Evolutionary conservation across 2,888 invertebrate species (phyloP).

Genomic region (Diplolepis rosae): DNA sequence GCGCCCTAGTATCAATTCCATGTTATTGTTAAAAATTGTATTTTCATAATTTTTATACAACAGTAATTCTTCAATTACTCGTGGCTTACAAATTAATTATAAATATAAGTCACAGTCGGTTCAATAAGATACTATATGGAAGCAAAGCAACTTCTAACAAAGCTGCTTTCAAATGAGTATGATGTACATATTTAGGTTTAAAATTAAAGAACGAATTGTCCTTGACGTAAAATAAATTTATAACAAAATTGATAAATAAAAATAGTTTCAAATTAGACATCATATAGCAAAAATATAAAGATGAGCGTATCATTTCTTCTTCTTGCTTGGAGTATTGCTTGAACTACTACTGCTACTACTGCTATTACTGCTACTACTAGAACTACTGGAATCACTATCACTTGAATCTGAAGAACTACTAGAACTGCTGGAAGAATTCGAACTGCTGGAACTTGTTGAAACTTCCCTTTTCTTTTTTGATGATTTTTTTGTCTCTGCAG

Average conservation of each 20-base stretch:
- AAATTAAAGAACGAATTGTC: neutral
- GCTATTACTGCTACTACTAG: slow-evolving; percentile 52
- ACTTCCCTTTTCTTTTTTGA: slow-evolving; percentile 41
- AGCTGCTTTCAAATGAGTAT: neutral
- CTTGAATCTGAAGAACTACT: slow-evolving; percentile 52
- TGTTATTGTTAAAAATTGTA: too few relatives aligned
- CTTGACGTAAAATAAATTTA: neutral
- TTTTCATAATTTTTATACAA: neutral
- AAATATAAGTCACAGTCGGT: neutral
- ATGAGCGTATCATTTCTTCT: slow-evolving; percentile 33
- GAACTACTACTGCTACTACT: slow-evolving; percentile 47
- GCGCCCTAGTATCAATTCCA: too few relatives aligned
- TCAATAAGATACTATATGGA: neutral
- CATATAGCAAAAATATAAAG: too few relatives aligned
- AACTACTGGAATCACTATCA: slow-evolving; percentile 48
- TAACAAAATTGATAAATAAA: neutral
- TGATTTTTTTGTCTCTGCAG: slow-evolving; percentile 38
- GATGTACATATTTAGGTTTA: neutral
- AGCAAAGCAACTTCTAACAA: neutral
- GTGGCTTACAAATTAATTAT: neutral
- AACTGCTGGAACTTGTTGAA: slow-evolving; percentile 47
- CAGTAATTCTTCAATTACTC: neutral
- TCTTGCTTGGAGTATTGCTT: slow-evolving; percentile 33
- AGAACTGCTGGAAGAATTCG: slow-evolving; percentile 54
- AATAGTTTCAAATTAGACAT: too few relatives aligned